Conservation (phyloP, 2,888 invertebrate species). For the Drosophila cognata region DNA sequence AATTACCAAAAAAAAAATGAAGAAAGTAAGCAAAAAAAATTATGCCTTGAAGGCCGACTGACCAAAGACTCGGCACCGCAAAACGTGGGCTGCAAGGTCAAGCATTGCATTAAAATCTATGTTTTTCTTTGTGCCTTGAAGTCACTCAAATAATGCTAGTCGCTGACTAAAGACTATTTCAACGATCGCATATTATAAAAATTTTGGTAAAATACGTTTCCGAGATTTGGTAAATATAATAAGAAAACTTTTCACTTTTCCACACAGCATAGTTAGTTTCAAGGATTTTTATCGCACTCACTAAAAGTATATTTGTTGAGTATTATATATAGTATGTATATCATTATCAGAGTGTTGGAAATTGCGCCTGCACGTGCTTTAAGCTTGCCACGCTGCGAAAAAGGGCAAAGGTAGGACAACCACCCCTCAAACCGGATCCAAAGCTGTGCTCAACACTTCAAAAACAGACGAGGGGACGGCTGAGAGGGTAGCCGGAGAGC, state of each 20-base stretch:
- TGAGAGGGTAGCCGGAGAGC: slow-evolving; percentile 17
- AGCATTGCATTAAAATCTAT: neutral
- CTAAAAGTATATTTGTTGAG: slow-evolving; percentile 15
- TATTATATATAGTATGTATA: slow-evolving; percentile 31
- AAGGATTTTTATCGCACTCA: slow-evolving; percentile 4
- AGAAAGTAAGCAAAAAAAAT: neutral
- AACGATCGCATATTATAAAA: neutral
- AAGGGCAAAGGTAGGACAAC: slow-evolving; percentile 62
- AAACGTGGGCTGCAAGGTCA: slow-evolving; percentile 33
- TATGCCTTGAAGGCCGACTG: slow-evolving; percentile 51
- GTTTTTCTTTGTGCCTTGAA: neutral
- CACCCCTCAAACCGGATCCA: slow-evolving; percentile 1
- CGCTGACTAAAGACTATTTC: too few relatives aligned
- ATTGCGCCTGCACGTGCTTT: slow-evolving; percentile 32
- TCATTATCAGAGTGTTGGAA: slow-evolving; percentile 20
- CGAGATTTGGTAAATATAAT: neutral
- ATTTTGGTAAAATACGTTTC: too few relatives aligned
- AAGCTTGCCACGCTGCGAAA: slow-evolving; percentile 49
- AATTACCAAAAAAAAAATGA: slow-evolving; percentile 25
- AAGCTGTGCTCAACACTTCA: slow-evolving; percentile 43
- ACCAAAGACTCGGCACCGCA: slow-evolving; percentile 14
- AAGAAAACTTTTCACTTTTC: neutral
- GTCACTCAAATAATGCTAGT: neutral
- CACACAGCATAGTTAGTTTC: neutral
- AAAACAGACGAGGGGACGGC: slow-evolving; percentile 7